Percentiles rank a stretch among this genome's conserved stretches.
phyloP scores from a whole-genome alignment of 2,113 vertebrate genomes.

The Sorex fumeus region DNA sequence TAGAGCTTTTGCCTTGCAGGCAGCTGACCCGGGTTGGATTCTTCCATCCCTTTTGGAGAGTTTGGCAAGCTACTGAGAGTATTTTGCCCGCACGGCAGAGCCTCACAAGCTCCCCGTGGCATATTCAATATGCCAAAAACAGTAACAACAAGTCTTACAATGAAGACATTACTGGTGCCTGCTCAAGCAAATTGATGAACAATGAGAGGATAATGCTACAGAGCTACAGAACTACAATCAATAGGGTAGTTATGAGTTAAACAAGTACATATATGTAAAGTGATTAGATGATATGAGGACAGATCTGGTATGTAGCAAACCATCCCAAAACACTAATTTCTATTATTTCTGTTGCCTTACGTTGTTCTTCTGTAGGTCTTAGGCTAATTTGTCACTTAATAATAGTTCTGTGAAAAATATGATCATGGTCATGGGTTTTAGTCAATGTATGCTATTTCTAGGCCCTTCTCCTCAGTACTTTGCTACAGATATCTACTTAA shows the following conservation, averaged over 20 bases:
- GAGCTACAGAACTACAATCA: too few species aligned
- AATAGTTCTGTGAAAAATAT: not conserved
- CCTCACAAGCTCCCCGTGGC: too few species aligned
- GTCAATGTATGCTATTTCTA: not conserved
- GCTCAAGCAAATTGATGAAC: too few species aligned
- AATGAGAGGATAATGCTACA: too few species aligned
- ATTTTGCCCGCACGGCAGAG: too few species aligned
- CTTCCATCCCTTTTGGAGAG: too few species aligned
- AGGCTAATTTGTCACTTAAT: not conserved
- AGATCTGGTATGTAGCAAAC: not conserved
- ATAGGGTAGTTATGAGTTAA: not conserved
- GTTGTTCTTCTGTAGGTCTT: not conserved
- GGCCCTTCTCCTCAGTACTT: not conserved
- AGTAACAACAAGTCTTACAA: too few species aligned
- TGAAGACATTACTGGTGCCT: too few species aligned
- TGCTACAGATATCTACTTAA: not conserved
- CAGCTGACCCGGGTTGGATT: too few species aligned
- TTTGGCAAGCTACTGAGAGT: too few species aligned
- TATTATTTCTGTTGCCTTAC: not conserved
- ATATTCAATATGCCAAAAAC: too few species aligned
- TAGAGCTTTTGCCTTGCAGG: too few species aligned
- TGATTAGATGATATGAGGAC: not conserved
- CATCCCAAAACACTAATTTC: not conserved
- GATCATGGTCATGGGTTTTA: not conserved
- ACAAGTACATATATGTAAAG: not conserved